Base-by-base conservation (phyloP, 2,797 vertebrate species). In the Acropternis orthonyx region DNA sequence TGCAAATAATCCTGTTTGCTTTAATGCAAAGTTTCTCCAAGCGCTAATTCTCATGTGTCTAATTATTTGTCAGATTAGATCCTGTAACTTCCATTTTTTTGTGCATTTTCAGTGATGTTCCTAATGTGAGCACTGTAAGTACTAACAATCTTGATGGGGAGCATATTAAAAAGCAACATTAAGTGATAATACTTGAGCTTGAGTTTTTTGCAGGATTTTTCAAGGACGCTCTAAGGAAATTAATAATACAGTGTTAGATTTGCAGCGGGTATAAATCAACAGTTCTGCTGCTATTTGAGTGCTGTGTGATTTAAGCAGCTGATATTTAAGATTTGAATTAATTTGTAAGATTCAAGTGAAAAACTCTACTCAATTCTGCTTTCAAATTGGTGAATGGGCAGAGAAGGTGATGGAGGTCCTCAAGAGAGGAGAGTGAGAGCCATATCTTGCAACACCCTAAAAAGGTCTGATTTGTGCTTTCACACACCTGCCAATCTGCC, bases 11-110 rank as follows among this genome's bases (percentile, higher is more conserved):
- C 30, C 2, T 94, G 59, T 95, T 96, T 95, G 63, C 81, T 93
- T 92, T 92, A 90, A 71, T 46, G 55, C 49, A 84, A 34, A 63
- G 74, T 79, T 94, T 94, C 54, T 93, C 59, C 66, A 86, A 95
- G 51, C 49, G 32, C 48, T 90, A 88, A 92, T 95, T 95, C 79
- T 92, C 43, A 32, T 36, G 32, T 76, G 85, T 83, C 66, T 93
- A 92, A 91, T 93, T 95, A 77, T 92, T 95, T 96, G 92, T 94
- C 92, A 91, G 76, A 73, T 93, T 88, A 84, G 69, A 88, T 96
- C n/a, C 69, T 92, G 44, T 73, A 85, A 65, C 8, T 89, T 85
- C n/a, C 8, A 15, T 56, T 36, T 90, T 67, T 58, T 32, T 32
- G 19, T 54, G 27, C 28, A 28, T 90, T 91, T 96, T 79, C 74